A percentile compares a stretch with the other conserved stretches of the same genome.
Evolutionary conservation across 2,888 invertebrate species (phyloP).

Genomic region (Microplitis manilae): DNA sequence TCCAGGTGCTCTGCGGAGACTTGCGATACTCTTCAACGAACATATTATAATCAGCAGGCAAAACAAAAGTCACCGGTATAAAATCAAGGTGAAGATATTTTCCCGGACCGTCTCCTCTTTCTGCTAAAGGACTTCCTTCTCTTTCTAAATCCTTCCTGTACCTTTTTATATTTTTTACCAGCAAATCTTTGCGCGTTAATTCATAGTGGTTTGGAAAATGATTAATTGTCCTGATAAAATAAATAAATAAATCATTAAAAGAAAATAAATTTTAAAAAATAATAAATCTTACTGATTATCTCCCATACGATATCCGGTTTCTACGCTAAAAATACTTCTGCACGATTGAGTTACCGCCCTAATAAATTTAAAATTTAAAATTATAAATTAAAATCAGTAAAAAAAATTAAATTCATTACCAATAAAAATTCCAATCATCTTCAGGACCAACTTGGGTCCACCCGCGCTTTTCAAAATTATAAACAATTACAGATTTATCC

Average conservation of each 20-base stretch:
- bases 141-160: constrained; percentile 94
- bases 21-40: constrained; percentile 97
- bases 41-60: constrained; percentile 97
- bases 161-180: constrained; percentile 96
- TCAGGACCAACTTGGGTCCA: constrained; percentile 91
- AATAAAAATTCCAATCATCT: constrained; percentile 97
- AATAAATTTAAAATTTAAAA: constrained; percentile 42
- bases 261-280: neutral
- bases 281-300: constrained; percentile 84
- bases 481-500: constrained; percentile 93
- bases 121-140: constrained; percentile 89
- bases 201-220: constrained; percentile 98
- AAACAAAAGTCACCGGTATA: constrained; percentile 92
- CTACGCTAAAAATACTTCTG: constrained; percentile 91
- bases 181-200: constrained; percentile 93
- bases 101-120: constrained; percentile 82
- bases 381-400: neutral
- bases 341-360: constrained; percentile 93
- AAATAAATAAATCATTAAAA: constrained; percentile 5
- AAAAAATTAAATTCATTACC: constrained; percentile 71
- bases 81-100: constrained; percentile 90
- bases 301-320: constrained; percentile 91
- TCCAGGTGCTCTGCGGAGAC: constrained; percentile 96
- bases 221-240: constrained; percentile 83
- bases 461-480: constrained; percentile 92